Base-by-base conservation (phyloP, 2,797 vertebrate genomes). In the Typhlichthys subterraneus region DNA sequence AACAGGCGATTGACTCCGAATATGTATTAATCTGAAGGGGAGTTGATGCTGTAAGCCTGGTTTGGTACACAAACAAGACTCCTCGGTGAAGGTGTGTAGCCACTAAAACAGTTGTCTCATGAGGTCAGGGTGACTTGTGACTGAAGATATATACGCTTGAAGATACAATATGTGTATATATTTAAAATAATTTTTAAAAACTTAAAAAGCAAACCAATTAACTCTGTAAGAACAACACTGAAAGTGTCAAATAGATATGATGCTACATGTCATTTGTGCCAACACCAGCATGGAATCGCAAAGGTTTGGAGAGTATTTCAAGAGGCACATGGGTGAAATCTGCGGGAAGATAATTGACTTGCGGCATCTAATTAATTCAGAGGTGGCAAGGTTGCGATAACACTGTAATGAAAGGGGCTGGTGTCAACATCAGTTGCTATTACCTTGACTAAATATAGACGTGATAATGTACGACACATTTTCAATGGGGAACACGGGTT, bases 311-410 rank as follows among this genome's bases (percentile, higher is more conserved):
- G 19, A 23, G 19, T 23, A 23, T 23, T 23, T 23, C 19, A 23
- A 23, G 19, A 67, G 67, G 46, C 23, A 23, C 75, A 50, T 14
- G 33, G 42, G 58, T 64, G 38, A 77, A 84, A 73, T 64, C 75
- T 45, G 52, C 58, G 69, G 73, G 63, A 81, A 69, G 70, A 79
- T 88, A 91, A 90, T 87, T 90, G 85, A 90, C 81, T 86, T 76
- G 78, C 81, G 57, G 77, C 69, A 79, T 65, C 79, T 88, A 90
- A 90, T 92, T 89, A 90, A 88, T 86, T 86, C 73, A 80, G 78
- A 85, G 82, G 88, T 90, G 87, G 76, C 61, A 52, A 81, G 82
- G 80, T 87, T 88, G 82, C 33, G 80, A 87, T 87, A 86, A 78
- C 70, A 66, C 72, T 68, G 77, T 90, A 89, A 86, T 89, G 86